Evolutionary conservation across 2,797 vertebrate species (phyloP), one percentile per base, ranked within the genome.

Genomic region (Tenualosa thibaudeaui): DNA sequence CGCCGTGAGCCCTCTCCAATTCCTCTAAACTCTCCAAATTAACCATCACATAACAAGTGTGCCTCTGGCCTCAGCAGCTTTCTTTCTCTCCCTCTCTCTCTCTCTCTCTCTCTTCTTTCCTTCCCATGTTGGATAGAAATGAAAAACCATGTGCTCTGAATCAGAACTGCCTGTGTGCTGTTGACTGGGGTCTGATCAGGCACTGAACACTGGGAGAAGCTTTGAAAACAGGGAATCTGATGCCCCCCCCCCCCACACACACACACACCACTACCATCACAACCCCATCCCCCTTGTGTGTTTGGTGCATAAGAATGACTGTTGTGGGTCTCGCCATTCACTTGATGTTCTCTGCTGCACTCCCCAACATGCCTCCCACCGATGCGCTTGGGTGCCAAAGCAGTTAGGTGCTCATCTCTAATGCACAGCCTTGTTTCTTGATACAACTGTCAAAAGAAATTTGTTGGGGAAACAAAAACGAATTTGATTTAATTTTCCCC

Each of bases 391-490:
- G 37, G 46, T 78, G 71, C 71, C 19, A 43, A 5, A 78, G 17
- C 17, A 78, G 71, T 46, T 78, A 78, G 71, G 71, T 46, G 71
- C 37, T 78, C 71, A 10, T 46, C 37, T 9, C 5, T 78, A 78
- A 78, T 78, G 71, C 37, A 3, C 10, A 78, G 71, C 40, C 71
- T 78, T 78, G 71, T 78, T 78, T 78, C 71, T 43, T 78, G 71
- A 78, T 78, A 46, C 71, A 78, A 78, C 71, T 78, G 71, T 78
- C 71, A 78, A 78, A 78, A 43, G 71, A 78, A 43, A 78, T 78
- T 78, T 78, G 71, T 78, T 78, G 71, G 71, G 71, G 71, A 78
- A 78, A 78, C 71, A 78, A 78, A 46, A 78, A 46, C 17, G 71
- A 46, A 78, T 78, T 43, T 78, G 71, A 78, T 78, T 78, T 78